Base-by-base conservation (phyloP, 2,113 vertebrate genomes). In the Verasper variegatus region DNA sequence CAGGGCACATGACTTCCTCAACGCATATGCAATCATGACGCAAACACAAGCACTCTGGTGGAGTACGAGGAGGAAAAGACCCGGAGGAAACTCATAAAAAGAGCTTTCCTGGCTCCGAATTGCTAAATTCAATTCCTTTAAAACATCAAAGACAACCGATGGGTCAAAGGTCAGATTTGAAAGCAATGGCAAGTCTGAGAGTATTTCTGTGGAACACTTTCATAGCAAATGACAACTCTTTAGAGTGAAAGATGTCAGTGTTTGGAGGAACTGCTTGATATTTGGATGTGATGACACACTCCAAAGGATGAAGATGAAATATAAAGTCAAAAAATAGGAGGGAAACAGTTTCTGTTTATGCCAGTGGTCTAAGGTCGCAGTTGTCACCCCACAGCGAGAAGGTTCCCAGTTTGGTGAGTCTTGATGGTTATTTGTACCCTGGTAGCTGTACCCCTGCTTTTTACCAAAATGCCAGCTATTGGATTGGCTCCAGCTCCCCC, bases 71-170 rank as follows among this genome's bases (percentile, higher is more conserved):
- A 31, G 45, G 15, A 64, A 26, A 35, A 58, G 61, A 63, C 20
- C 9, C 10, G 15, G 40, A 49, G 21, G 65, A 1, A 20, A 7
- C 49, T 51, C 18, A 52, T n/a, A 15, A 56, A 15, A 56, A 47
- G 6, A 58, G n/a, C 24, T n/a, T n/a, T 12, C 24, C 4, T 12
- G 15, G 1, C 17, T 56, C 27, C 23, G 5, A 45, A 59, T 47
- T 58, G 54, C 72, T 1, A 18, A 26, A 37, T 26, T 40, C 2
- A 45, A 4, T 68, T 71, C 42, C 60, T 51, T 23, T 18, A 52
- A 58, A 35, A 37, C 56, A 62, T 79, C 24, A 60, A 68, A 73
- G 23, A 24, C 35, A 55, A 62, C 26, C 54, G 31, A 45, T 42
- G 14, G 26, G 63, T 72, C 26, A 31, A 24, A 55, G 62, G 26